phyloP scores from a whole-genome alignment of 2,888 invertebrate genomes.

The Clepsis dumicolana region DNA sequence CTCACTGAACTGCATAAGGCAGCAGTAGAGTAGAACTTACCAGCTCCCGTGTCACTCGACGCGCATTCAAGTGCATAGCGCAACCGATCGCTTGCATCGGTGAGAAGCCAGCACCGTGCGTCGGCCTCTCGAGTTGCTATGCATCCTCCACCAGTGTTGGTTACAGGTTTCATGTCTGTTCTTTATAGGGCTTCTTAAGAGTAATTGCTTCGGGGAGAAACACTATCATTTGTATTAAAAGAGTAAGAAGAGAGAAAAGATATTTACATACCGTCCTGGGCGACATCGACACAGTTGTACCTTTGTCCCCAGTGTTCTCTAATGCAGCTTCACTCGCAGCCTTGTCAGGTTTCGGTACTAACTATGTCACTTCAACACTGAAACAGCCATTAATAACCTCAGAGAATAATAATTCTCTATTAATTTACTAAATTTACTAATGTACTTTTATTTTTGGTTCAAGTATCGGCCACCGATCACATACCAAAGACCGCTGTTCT shows the following conservation, averaged over 20 bases:
- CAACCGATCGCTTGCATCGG: conserved; percentile 12
- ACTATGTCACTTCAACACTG: too few species aligned
- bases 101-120: conserved; percentile 27
- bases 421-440: conserved; percentile 34
- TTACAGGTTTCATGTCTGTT: conserved; percentile 1
- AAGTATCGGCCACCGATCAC: conserved; percentile 59
- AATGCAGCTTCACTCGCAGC: too few species aligned
- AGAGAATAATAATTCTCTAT: background rate
- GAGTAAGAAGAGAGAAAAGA: too few species aligned
- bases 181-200: conserved; percentile 1
- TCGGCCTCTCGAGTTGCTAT: conserved; percentile 22
- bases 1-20: conserved; percentile 1
- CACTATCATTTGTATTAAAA: too few species aligned
- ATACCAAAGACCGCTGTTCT: background rate
- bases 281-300: too few species aligned
- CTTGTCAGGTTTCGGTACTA: too few species aligned
- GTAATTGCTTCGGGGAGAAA: conserved; percentile 3
- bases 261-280: too few species aligned
- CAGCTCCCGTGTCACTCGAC: background rate
- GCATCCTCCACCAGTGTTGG: conserved; percentile 13
- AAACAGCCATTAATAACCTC: too few species aligned
- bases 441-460: conserved; percentile 54
- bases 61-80: background rate
- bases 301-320: too few species aligned
- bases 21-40: background rate